phyloP scores from a whole-genome alignment of 2,888 invertebrate species.

The Nowickia ferox region DNA sequence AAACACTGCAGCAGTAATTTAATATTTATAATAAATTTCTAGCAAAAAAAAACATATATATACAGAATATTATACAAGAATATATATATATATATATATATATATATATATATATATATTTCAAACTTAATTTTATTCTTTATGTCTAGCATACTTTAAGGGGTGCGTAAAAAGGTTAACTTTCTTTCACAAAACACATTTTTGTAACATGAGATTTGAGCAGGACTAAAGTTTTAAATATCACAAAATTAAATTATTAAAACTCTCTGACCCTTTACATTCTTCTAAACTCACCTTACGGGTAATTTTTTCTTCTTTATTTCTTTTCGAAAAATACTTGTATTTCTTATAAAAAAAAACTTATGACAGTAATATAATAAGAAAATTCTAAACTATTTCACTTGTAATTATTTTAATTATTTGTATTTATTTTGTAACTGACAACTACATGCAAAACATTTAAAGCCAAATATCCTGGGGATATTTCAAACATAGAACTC shows the following conservation, averaged over 20 bases:
- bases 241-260: background rate
- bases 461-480: background rate
- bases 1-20: no score
- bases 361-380: background rate
- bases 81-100: no score
- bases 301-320: background rate
- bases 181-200: background rate
- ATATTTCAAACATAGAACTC: background rate
- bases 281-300: background rate
- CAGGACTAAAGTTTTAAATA: background rate
- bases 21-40: no score
- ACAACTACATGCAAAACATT: background rate
- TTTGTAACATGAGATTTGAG: background rate
- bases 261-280: background rate
- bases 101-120: no score
- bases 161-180: background rate
- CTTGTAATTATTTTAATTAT: background rate
- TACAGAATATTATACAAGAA: no score
- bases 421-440: slow-evolving; percentile 1
- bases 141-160: slow-evolving; percentile 46
- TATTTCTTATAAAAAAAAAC: no score
- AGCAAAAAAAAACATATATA: no score
- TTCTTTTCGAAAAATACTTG: no score
- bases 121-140: background rate
- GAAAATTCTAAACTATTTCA: background rate